Evolutionary conservation across 2,797 vertebrate species (phyloP).

Genomic region (Gallinago solitaria): DNA sequence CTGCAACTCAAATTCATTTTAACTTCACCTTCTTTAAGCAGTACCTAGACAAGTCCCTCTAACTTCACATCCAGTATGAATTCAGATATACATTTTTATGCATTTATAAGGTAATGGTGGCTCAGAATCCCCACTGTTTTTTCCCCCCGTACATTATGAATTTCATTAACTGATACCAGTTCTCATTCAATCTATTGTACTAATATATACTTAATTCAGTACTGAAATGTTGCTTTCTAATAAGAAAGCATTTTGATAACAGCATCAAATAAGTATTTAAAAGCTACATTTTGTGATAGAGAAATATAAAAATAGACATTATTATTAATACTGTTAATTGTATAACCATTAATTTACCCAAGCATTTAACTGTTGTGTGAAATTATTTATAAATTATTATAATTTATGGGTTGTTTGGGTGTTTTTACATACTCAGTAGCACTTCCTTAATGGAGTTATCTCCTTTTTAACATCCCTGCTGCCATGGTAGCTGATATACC

Average conservation of each 20-base stretch:
- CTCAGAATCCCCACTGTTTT: fast-evolving
- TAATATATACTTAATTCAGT: background rate
- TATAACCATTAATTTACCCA: fast-evolving
- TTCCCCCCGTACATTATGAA: fast-evolving
- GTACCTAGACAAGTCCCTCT: background rate
- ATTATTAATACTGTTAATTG: fast-evolving
- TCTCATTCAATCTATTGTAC: background rate
- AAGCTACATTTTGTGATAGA: fast-evolving
- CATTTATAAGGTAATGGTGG: fast-evolving
- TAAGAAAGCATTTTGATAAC: background rate
- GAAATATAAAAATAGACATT: fast-evolving
- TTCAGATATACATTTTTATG: background rate
- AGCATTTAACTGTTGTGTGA: fast-evolving
- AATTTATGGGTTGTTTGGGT: fast-evolving
- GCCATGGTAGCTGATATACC: fast-evolving
- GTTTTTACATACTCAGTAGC: fast-evolving
- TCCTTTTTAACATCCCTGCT: fast-evolving
- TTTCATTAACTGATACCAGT: background rate
- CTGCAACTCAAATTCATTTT: background rate
- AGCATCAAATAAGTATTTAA: background rate
- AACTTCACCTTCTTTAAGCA: background rate
- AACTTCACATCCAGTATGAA: background rate
- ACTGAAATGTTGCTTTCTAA: fast-evolving
- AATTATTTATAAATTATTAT: fast-evolving
- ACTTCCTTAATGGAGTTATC: fast-evolving